phyloP scores from a whole-genome alignment of 2,113 vertebrate genomes.

The Leuciscus idus region DNA sequence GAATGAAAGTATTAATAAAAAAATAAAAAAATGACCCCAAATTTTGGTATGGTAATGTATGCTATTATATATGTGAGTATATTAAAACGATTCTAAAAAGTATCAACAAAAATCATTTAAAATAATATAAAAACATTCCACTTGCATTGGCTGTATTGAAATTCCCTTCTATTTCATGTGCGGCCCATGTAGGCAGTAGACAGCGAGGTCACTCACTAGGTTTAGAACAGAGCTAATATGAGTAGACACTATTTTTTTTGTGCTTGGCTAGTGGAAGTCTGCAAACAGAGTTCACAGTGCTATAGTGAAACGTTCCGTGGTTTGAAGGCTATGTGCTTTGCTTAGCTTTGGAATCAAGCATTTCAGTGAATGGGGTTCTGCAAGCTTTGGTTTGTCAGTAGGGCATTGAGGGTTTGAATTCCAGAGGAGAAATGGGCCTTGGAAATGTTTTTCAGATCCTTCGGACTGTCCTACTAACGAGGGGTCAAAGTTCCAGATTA shows the following conservation, averaged over 20 bases:
- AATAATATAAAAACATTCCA: too few species aligned
- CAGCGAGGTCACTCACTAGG: neutral
- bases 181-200: neutral
- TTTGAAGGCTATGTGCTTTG: neutral
- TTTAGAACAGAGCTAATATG: conserved; percentile 31
- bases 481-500: conserved; percentile 39
- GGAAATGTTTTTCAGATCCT: conserved; percentile 60
- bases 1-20: neutral
- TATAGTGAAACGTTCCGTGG: conserved; percentile 10
- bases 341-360: neutral
- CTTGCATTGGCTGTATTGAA: neutral
- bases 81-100: neutral
- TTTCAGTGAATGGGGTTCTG: neutral
- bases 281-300: neutral
- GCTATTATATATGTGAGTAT: neutral
- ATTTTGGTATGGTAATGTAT: neutral
- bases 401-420: conserved; percentile 53
- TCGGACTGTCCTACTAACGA: conserved; percentile 19
- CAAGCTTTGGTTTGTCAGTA: conserved; percentile 3
- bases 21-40: too few species aligned
- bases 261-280: conserved; percentile 19
- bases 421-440: conserved; percentile 57
- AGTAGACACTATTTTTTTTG: conserved; percentile 33
- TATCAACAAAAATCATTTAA: too few species aligned
- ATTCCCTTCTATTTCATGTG: neutral